These are phyloP conservation scores for Eupithecia subfuscata DNA, from an alignment of 2,888 invertebrate species.

Conservation along the genomic window DNA sequence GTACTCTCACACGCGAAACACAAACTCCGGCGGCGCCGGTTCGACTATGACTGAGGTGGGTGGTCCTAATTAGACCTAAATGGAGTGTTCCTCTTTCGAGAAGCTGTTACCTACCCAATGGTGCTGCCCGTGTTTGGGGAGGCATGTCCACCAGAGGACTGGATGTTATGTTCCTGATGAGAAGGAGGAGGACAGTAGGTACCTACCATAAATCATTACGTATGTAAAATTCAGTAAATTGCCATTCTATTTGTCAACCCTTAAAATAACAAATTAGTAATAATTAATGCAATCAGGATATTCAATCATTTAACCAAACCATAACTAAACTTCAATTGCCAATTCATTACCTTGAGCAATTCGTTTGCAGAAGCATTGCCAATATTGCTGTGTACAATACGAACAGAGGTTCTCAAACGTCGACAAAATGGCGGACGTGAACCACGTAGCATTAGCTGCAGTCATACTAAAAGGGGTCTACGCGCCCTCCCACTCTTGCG, in stretches of 20 bases:
- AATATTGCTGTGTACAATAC: background rate
- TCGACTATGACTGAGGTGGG: too few relatives aligned
- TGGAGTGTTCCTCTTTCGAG: too few relatives aligned
- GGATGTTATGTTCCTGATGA: background rate
- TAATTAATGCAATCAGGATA: background rate
- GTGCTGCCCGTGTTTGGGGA: background rate
- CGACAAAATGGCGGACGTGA: constrained; percentile 2
- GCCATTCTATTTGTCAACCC: background rate
- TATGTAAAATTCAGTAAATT: background rate
- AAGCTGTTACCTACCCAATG: too few relatives aligned
- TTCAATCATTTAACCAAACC: background rate
- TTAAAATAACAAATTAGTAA: background rate
- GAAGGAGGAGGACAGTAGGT: too few relatives aligned
- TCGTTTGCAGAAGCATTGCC: background rate
- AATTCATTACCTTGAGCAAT: background rate
- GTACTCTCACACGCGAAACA: too few relatives aligned
- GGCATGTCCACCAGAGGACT: background rate
- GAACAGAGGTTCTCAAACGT: background rate
- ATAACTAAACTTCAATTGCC: background rate
- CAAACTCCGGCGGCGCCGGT: too few relatives aligned
- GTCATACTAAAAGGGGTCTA: background rate
- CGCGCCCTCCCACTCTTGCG: background rate
- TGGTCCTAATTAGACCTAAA: too few relatives aligned
- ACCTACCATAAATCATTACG: background rate
- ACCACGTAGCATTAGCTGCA: background rate